A percentile compares a stretch with the other conserved stretches of the same genome.
phyloP scores from a whole-genome alignment of 2,888 invertebrate species.

The Kuschelorhynchus macadamiae region DNA sequence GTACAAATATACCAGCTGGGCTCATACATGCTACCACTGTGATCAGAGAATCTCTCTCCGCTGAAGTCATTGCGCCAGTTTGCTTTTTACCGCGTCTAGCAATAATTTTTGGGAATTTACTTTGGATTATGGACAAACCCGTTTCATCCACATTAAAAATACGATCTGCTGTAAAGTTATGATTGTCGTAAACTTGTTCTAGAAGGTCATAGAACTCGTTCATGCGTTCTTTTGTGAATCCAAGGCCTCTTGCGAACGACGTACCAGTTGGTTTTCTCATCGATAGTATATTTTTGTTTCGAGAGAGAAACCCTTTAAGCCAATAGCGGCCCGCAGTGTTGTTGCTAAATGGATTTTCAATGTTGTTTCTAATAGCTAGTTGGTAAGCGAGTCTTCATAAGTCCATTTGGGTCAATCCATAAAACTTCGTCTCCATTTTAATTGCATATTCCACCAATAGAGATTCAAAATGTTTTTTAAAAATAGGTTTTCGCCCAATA shows the following conservation, averaged over 20 bases:
- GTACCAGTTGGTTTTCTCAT: conserved; percentile 26
- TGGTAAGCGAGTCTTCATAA: conserved; percentile 18
- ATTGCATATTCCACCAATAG: background rate
- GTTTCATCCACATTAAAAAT: conserved; percentile 23
- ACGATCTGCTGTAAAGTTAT: conserved; percentile 18
- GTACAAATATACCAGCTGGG: conserved; percentile 46
- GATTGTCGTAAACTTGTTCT: conserved; percentile 26
- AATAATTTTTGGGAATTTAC: conserved; percentile 6
- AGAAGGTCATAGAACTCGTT: conserved; percentile 30
- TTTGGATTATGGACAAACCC: conserved; percentile 20
- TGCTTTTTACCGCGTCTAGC: conserved; percentile 30
- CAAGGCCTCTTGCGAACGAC: conserved; percentile 25
- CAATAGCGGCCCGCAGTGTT: conserved; percentile 10
- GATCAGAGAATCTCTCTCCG: conserved; percentile 51
- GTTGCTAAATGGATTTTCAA: conserved; percentile 24
- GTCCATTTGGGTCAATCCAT: conserved; percentile 3
- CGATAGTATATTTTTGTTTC: conserved; percentile 20
- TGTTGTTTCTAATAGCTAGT: conserved; percentile 31
- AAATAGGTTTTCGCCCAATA: background rate
- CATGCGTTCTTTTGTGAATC: conserved; percentile 30
- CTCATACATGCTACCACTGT: conserved; percentile 53
- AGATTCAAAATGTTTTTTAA: background rate
- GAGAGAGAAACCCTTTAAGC: conserved; percentile 9
- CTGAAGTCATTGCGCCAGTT: conserved; percentile 52
- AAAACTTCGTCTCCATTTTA: conserved; percentile 15